These are phyloP conservation scores for Periophthalmodon schlosseri DNA, from an alignment of 2,113 vertebrate genomes.

Conservation along the genomic window DNA sequence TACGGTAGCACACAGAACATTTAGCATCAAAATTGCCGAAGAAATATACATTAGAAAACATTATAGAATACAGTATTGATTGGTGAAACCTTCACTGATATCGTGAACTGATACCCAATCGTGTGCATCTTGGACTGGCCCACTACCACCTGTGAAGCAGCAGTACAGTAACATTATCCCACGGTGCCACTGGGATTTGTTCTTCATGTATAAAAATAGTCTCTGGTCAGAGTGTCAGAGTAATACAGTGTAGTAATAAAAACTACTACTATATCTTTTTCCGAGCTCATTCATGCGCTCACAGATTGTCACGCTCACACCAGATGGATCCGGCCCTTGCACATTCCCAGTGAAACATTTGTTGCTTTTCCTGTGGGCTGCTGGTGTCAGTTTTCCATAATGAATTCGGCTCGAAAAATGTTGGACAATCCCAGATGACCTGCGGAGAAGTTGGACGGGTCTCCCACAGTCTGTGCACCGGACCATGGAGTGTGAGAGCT, in stretches of 20 bases:
- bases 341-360: conserved; percentile 41
- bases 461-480: conserved; percentile 6
- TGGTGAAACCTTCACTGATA: too few species aligned
- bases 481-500: neutral
- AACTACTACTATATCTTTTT: conserved; percentile 29
- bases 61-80: too few species aligned
- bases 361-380: conserved; percentile 41
- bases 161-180: neutral
- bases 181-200: neutral
- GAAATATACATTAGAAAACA: too few species aligned
- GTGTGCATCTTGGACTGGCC: neutral
- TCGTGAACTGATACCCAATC: neutral
- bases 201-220: conserved; percentile 5
- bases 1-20: too few species aligned
- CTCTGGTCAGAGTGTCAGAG: conserved; percentile 12
- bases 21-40: too few species aligned
- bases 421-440: conserved; percentile 52
- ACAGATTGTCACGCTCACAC: conserved; percentile 2
- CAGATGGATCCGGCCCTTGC: conserved; percentile 33
- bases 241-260: conserved; percentile 51
- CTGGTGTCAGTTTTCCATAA: conserved; percentile 64
- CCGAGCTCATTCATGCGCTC: conserved; percentile 29
- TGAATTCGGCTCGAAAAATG: conserved; percentile 49
- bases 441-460: conserved; percentile 26
- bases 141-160: too few species aligned